phyloP scores from a whole-genome alignment of 2,113 vertebrate genomes.

The Garra rufa region DNA sequence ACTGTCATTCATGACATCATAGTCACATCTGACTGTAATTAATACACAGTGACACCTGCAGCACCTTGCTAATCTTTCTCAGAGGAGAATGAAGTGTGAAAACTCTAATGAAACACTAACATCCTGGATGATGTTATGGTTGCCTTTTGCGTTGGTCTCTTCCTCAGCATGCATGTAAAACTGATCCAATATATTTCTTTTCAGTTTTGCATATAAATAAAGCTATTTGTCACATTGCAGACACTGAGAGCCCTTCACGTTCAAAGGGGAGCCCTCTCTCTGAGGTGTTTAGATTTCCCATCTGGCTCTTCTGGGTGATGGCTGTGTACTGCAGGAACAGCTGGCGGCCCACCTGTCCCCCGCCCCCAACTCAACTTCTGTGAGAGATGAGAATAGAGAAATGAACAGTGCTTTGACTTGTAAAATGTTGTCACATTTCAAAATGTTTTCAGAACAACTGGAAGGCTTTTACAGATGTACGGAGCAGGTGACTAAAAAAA shows the following conservation, averaged over 20 bases:
- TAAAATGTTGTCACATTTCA: conserved; percentile 20
- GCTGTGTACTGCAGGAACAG: conserved; percentile 51
- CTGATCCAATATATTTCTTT: conserved; percentile 28
- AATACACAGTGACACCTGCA: conserved; percentile 36
- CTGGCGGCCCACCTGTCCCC: conserved; percentile 54
- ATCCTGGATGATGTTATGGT: neutral
- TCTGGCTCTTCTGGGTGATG: conserved; percentile 50
- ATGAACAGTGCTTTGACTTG: conserved; percentile 2
- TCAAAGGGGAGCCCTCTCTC: conserved; percentile 33
- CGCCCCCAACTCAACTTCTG: conserved; percentile 6
- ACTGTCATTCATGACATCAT: conserved; percentile 21
- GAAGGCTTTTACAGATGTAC: neutral
- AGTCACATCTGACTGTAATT: conserved; percentile 45
- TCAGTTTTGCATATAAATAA: conserved; percentile 47
- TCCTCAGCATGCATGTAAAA: neutral
- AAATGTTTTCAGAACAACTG: conserved; percentile 14
- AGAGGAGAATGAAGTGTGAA: conserved; percentile 8
- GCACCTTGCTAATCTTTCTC: conserved; percentile 36
- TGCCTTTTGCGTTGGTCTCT: neutral
- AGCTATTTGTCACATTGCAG: conserved; percentile 36
- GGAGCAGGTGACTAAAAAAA: conserved; percentile 3
- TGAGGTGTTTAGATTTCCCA: conserved; percentile 45
- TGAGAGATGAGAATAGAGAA: conserved; percentile 13
- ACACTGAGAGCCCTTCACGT: conserved; percentile 17
- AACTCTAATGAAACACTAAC: neutral